phyloP scores from a whole-genome alignment of 2,888 invertebrate genomes.

The Pediacus dermestoides region DNA sequence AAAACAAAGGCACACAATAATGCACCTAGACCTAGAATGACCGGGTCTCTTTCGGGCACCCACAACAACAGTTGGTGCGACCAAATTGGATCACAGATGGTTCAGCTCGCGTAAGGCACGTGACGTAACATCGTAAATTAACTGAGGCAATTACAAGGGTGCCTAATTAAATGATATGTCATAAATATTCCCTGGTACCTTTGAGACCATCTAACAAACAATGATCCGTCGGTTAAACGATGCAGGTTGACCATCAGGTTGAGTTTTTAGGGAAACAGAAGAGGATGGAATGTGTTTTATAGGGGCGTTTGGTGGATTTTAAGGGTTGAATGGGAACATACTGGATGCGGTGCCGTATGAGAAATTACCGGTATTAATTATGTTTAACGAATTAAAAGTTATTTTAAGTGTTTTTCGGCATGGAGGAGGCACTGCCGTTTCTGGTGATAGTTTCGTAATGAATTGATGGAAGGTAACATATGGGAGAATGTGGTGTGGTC shows the following conservation, averaged over 20 bases:
- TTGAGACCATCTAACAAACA: too few relatives aligned
- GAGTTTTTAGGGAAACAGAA: too few relatives aligned
- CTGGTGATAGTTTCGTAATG: too few relatives aligned
- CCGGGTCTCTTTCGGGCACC: constrained; percentile 8
- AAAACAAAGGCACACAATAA: constrained; percentile 36
- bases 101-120: constrained; percentile 43
- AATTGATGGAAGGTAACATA: too few relatives aligned
- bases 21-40: constrained; percentile 23
- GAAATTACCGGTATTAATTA: constrained; percentile 32
- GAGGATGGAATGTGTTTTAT: too few relatives aligned
- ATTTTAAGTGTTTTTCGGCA: too few relatives aligned
- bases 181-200: constrained; percentile 32
- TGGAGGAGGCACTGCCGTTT: too few relatives aligned
- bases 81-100: constrained; percentile 45
- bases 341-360: constrained; percentile 28
- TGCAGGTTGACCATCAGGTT: too few relatives aligned
- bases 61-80: constrained; percentile 35
- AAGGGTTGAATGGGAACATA: constrained; percentile 21
- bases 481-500: too few relatives aligned
- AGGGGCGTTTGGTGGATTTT: not conserved
- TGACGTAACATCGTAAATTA: constrained; percentile 41
- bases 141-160: constrained; percentile 37
- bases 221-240: too few relatives aligned
- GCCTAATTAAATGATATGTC: constrained; percentile 42
- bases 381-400: constrained; percentile 33